Percentiles rank a stretch among this genome's conserved stretches.
Conservation (phyloP, 2,888 invertebrate species). For the Thera obeliscata region DNA sequence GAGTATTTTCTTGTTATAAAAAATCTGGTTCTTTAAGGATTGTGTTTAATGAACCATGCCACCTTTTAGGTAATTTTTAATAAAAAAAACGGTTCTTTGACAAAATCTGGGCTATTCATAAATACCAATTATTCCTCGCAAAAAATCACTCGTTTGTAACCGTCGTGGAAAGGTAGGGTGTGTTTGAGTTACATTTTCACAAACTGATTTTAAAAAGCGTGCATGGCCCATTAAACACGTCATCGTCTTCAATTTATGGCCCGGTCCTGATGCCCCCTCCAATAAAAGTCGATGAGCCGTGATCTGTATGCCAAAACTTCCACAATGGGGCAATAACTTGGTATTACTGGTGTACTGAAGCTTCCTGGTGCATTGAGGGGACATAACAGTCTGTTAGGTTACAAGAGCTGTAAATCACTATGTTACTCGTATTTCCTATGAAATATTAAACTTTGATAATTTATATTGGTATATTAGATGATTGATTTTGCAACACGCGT, state of each 20-base stretch:
- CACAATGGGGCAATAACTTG: constrained; percentile 71
- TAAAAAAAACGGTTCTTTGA: background rate
- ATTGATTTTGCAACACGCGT: background rate
- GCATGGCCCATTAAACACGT: constrained; percentile 75
- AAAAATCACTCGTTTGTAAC: constrained; percentile 25
- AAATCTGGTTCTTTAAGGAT: background rate
- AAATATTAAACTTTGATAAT: constrained; percentile 9
- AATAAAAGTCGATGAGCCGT: constrained; percentile 81
- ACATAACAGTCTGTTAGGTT: constrained; percentile 40
- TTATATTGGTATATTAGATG: constrained; percentile 1
- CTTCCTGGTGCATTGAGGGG: constrained; percentile 54
- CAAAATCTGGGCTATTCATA: background rate
- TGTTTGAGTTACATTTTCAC: constrained; percentile 40
- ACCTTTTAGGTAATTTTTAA: background rate
- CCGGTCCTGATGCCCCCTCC: constrained; percentile 60
- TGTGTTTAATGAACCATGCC: background rate
- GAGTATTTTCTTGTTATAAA: background rate
- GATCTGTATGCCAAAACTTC: constrained; percentile 77
- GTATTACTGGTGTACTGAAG: constrained; percentile 57
- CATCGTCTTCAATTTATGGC: constrained; percentile 73
- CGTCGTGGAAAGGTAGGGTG: constrained; percentile 23
- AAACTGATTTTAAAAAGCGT: constrained; percentile 69
- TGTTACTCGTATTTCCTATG: constrained; percentile 2
- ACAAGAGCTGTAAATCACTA: constrained; percentile 10
- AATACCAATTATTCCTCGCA: constrained; percentile 9